Percentiles rank a stretch among this genome's conserved stretches.
Evolutionary conservation across 1,140 invertebrate species (phyloP).

Genomic region (Drosophila elegans): DNA sequence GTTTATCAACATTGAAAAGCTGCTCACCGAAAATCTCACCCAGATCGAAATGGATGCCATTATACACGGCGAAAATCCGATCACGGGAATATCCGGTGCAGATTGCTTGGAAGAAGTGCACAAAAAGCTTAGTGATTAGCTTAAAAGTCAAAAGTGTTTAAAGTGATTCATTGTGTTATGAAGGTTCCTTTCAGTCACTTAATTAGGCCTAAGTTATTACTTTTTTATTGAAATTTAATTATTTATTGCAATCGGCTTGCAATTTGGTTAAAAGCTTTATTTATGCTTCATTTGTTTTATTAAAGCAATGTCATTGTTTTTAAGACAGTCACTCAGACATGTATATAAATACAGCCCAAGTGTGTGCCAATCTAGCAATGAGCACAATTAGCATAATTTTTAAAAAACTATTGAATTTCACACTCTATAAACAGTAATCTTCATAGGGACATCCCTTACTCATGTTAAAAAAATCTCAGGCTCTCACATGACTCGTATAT

Average conservation of each 20-base stretch:
- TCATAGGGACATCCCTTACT: slow-evolving; percentile 30
- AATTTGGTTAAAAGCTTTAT: slow-evolving; percentile 68
- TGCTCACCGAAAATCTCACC: slow-evolving; percentile 64
- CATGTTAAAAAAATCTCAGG: slow-evolving; percentile 49
- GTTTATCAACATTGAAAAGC: slow-evolving; percentile 75
- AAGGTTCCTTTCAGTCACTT: slow-evolving; percentile 68
- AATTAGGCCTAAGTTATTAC: slow-evolving; percentile 39
- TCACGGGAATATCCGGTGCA: slow-evolving; percentile 69
- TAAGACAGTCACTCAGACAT: slow-evolving; percentile 3
- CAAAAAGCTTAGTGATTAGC: slow-evolving; percentile 45
- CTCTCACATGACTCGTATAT: slow-evolving; percentile 37
- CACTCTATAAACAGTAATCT: slow-evolving; percentile 10
- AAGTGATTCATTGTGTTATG: slow-evolving; percentile 60
- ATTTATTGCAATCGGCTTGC: slow-evolving; percentile 33
- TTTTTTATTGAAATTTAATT: slow-evolving; percentile 23
- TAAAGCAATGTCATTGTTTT: slow-evolving; percentile 16
- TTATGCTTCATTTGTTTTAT: slow-evolving; percentile 17
- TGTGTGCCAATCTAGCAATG: slow-evolving; percentile 47
- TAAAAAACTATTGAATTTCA: not conserved
- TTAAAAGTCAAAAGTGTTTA: slow-evolving; percentile 28
- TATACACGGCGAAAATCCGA: slow-evolving; percentile 68
- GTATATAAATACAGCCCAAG: slow-evolving; percentile 15
- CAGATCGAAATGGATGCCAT: slow-evolving; percentile 79
- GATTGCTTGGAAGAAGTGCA: slow-evolving; percentile 43
- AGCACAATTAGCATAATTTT: slow-evolving; percentile 34